Evolutionary conservation across 2,797 vertebrate genomes (phyloP), one percentile per base, ranked within the genome.

Genomic region (Alcedo atthis): DNA sequence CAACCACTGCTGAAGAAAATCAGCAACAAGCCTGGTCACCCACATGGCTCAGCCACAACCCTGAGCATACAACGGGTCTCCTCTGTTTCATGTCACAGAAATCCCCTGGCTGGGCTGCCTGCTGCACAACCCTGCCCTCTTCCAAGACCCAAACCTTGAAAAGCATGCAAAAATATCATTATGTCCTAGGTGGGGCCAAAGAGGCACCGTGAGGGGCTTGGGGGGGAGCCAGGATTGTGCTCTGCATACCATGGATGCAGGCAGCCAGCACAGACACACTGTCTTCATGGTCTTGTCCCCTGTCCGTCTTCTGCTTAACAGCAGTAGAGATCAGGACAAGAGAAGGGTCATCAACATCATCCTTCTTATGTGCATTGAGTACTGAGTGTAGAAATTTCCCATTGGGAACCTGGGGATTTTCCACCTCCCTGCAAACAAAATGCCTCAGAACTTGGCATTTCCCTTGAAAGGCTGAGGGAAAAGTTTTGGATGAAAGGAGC

Each of bases 1-100:
- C 30, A 73, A 28, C 33, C 9, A 28, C 22, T 18, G 15, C n/a
- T 43, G 18, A 48, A 61, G 46, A 55, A 61, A 73, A 61, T 26
- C 0, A 0, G n/a, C 33, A 66, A 55, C 15, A 61, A 79, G 12
- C 33, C 26, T 0, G 0, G 5, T 25, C 61, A 49, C 26, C 10
- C 5, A 17, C 1, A 1, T 2, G 6, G 19, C 10, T 61, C 42
- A 28, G 11, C 14, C 30, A 6, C 33, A 19, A 8, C 30, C 15
- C 48, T 75, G 37, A 26, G 62, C 28, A 70, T 1, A 1, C 20
- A 53, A 24, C 6, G 7, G 8, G 10, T 49, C 8, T 35, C 32
- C 15, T 22, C 33, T 59, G 8, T 33, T 43, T 45, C 15, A 7
- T 14, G 5, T 48, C 53, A 57, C 33, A 74, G 30, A 61, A 40